Conservation (phyloP, 2,888 invertebrate species). For the Drosophila emarginata region DNA sequence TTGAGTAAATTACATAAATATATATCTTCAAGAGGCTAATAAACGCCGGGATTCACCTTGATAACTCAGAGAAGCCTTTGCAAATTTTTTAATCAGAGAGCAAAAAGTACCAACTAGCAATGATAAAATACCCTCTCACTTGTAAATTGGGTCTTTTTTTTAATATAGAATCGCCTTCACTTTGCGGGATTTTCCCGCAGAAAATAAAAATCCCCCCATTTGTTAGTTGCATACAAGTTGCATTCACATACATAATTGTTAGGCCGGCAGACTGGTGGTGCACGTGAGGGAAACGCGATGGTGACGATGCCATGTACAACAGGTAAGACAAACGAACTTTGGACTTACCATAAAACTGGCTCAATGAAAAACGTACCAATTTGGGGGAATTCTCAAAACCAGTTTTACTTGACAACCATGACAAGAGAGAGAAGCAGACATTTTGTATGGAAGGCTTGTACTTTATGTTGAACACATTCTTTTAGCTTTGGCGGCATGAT, state of each 20-base stretch:
- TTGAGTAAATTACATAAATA: background rate
- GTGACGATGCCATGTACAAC: conserved; percentile 26
- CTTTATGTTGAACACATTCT: conserved; percentile 25
- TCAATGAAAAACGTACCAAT: conserved; percentile 38
- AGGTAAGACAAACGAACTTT: conserved; percentile 56
- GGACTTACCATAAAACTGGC: conserved; percentile 47
- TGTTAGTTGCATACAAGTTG: conserved; percentile 12
- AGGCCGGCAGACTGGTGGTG: conserved; percentile 21
- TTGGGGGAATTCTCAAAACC: conserved; percentile 62
- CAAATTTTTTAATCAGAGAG: conserved; percentile 5
- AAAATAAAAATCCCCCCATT: conserved; percentile 39
- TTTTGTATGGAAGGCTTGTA: conserved; percentile 37
- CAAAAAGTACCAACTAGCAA: conserved; percentile 22
- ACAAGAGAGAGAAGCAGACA: conserved; percentile 25
- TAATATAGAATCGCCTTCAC: conserved; percentile 19
- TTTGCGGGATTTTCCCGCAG: conserved; percentile 42
- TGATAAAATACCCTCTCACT: conserved; percentile 16
- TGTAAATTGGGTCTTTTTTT: conserved; percentile 43
- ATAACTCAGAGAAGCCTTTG: background rate
- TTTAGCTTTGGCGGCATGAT: conserved; percentile 44
- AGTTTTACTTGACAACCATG: conserved; percentile 47
- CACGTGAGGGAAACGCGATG: conserved; percentile 56
- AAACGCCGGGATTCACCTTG: conserved; percentile 2
- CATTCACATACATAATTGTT: conserved; percentile 9
- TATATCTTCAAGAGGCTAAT: background rate